Percentiles rank a stretch among this genome's conserved stretches.
These are phyloP conservation scores for Orestias chungarensis DNA, from an alignment of 2,797 vertebrate genomes.

Conservation along the genomic window DNA sequence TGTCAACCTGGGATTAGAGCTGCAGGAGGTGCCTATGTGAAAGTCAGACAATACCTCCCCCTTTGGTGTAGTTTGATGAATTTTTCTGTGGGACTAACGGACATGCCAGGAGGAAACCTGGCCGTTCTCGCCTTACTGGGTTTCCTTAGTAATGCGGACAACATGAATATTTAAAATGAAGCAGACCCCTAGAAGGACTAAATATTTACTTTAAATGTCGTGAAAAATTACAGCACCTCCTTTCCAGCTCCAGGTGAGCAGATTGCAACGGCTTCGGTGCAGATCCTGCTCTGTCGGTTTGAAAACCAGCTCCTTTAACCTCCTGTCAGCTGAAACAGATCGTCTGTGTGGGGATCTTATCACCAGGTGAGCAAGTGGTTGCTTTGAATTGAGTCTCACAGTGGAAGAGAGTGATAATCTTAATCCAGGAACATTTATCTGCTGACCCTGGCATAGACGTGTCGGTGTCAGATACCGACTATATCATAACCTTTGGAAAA, in stretches of 20 bases:
- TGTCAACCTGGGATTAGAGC: slow-evolving; percentile 8
- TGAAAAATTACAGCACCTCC: neutral
- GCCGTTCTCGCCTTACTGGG: slow-evolving; percentile 41
- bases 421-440: neutral
- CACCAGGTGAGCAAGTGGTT: slow-evolving; percentile 14
- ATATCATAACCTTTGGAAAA: neutral
- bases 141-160: slow-evolving; percentile 36
- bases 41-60: slow-evolving; percentile 14
- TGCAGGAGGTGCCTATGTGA: slow-evolving; percentile 8
- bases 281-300: slow-evolving; percentile 13
- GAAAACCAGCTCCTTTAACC: slow-evolving; percentile 46
- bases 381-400: neutral
- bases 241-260: neutral
- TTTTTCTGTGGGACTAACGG: slow-evolving; percentile 51
- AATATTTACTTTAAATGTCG: neutral
- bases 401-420: neutral
- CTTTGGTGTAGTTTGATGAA: slow-evolving; percentile 50
- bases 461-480: neutral
- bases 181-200: slow-evolving; percentile 14
- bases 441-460: neutral
- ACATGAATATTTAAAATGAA: slow-evolving; percentile 57
- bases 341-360: slow-evolving; percentile 29
- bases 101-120: slow-evolving; percentile 35
- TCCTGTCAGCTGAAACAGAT: slow-evolving; percentile 24
- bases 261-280: slow-evolving; percentile 37